Evolutionary conservation across 2,113 vertebrate genomes (phyloP).

Genomic region (Sphyrna mokarran): DNA sequence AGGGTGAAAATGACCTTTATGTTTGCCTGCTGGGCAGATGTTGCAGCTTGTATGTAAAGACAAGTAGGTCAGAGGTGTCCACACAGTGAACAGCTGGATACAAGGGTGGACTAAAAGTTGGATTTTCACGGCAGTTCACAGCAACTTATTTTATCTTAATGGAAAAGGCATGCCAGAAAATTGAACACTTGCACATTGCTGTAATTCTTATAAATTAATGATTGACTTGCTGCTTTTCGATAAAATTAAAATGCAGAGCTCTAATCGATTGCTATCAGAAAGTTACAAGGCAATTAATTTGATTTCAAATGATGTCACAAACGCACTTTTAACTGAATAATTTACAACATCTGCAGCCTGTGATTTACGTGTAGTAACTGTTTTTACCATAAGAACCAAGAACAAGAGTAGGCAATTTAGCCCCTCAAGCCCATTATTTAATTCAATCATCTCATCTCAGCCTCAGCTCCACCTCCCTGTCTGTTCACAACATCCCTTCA

Average conservation of each 20-base stretch:
- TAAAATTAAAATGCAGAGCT: neutral
- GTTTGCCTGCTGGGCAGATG: slow-evolving; percentile 32
- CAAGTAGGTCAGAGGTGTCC: slow-evolving; percentile 39
- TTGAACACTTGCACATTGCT: neutral
- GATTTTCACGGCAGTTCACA: neutral
- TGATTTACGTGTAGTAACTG: neutral
- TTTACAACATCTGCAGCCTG: neutral
- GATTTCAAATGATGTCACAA: slow-evolving; percentile 2
- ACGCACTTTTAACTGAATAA: neutral
- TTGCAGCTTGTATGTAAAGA: slow-evolving; percentile 34
- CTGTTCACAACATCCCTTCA: too few species aligned
- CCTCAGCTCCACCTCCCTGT: too few species aligned
- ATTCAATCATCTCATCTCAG: too few species aligned
- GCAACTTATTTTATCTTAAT: neutral
- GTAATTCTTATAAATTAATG: neutral
- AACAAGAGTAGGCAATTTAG: too few species aligned
- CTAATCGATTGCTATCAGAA: neutral
- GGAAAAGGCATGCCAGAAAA: slow-evolving; percentile 7
- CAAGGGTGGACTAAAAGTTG: neutral
- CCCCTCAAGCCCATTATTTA: too few species aligned
- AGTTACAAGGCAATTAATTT: neutral
- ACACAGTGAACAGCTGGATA: slow-evolving; percentile 6
- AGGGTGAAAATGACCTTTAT: slow-evolving; percentile 42
- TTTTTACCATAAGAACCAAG: neutral
- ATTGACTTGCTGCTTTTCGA: neutral